Evolutionary conservation across 2,113 vertebrate species (phyloP).

Genomic region (Silurus meridionalis): DNA sequence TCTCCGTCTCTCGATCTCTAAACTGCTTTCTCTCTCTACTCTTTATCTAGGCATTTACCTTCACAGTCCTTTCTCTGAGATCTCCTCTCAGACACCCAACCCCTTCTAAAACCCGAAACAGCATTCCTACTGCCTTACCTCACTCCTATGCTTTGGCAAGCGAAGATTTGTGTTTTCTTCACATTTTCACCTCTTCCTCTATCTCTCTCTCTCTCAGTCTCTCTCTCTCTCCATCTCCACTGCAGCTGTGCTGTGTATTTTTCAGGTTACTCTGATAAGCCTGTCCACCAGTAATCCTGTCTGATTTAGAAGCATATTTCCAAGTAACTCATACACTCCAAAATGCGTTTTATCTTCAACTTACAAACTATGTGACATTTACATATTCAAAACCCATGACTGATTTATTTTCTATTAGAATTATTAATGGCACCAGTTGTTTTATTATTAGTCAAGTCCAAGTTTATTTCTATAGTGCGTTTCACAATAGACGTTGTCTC

Average conservation of each 20-base stretch:
- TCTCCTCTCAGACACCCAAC: neutral
- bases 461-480: too few relatives aligned
- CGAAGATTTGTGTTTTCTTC: neutral
- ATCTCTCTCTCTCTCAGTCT: neutral
- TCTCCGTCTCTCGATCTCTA: too few relatives aligned
- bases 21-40: too few relatives aligned
- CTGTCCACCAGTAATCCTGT: neutral
- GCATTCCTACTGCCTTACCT: constrained; percentile 27
- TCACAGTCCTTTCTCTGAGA: neutral
- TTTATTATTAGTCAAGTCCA: too few relatives aligned
- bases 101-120: constrained; percentile 4
- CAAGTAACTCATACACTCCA: neutral
- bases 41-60: constrained; percentile 1
- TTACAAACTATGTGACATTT: neutral
- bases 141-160: constrained; percentile 1
- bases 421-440: too few relatives aligned
- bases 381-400: too few relatives aligned
- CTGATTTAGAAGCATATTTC: neutral
- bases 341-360: too few relatives aligned
- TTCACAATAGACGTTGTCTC: too few relatives aligned
- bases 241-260: neutral
- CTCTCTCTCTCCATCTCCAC: neutral
- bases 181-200: neutral
- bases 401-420: neutral
- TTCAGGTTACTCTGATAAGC: neutral